A percentile compares a stretch with the other conserved stretches of the same genome.
phyloP scores from a whole-genome alignment of 2,888 invertebrate genomes.

The Mythimna loreyi region DNA sequence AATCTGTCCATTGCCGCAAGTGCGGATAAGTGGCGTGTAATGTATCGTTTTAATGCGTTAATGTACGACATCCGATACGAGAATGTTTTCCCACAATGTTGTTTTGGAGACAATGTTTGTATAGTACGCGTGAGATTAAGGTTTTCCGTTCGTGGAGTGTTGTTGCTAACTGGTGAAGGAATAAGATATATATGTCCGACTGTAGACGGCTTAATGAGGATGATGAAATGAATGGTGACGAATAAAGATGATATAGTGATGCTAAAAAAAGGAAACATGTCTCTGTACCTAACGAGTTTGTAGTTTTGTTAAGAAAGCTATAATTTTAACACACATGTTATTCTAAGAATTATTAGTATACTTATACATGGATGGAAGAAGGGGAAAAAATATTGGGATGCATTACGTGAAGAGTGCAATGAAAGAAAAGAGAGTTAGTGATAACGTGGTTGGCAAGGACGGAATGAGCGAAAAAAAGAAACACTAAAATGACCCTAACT shows the following conservation, averaged over 20 bases:
- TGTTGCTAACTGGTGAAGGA: not conserved
- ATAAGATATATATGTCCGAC: not conserved
- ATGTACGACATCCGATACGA: conserved; percentile 78
- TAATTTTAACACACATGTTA: not conserved
- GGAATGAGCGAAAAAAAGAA: no score
- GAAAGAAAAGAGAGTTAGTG: no score
- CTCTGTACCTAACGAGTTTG: not conserved
- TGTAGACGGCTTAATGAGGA: not conserved
- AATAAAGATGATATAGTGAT: not conserved
- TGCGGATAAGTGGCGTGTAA: conserved; percentile 81
- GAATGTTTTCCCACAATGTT: conserved; percentile 68
- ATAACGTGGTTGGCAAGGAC: no score
- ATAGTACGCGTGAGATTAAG: conserved; percentile 36
- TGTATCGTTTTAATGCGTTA: conserved; percentile 78
- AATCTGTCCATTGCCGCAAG: conserved; percentile 80
- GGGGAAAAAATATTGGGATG: no score
- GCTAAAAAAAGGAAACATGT: not conserved
- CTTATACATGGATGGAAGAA: no score
- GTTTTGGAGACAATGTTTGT: conserved; percentile 52
- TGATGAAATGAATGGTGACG: not conserved
- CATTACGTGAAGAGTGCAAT: no score
- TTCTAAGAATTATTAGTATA: no score
- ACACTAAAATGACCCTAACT: no score
- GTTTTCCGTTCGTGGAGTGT: conserved; percentile 19
- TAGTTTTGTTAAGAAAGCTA: not conserved